Evolutionary conservation across 1,140 invertebrate genomes (phyloP), one percentile per base, ranked within the genome.

Genomic region (Pissodes strobi): DNA sequence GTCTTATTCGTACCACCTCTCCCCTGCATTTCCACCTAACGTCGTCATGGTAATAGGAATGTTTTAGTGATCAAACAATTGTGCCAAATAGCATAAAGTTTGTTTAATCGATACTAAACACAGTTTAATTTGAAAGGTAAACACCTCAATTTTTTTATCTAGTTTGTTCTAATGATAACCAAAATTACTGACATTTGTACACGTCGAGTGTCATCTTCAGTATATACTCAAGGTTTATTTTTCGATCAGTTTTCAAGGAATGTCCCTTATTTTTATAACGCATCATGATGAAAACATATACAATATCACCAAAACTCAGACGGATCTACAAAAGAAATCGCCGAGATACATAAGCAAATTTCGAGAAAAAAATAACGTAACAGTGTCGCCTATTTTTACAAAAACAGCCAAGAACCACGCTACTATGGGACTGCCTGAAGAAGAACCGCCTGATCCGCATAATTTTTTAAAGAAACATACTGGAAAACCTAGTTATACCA

Each of bases 371-470:
- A 21, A n/a, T 10, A 18, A 8, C 25, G 1, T n/a, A n/a, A n/a
- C n/a, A n/a, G n/a, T n/a, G n/a, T n/a, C n/a, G n/a, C n/a, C n/a
- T 17, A 3, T 55, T 12, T 49, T 41, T 37, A 39, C n/a, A 1
- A 67, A 56, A 59, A 68, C 5, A 39, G 38, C 66, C 27, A 10
- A 61, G 67, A 13, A 38, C 6, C 82, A 83, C 63, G 80, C 81
- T 46, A 85, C 83, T 2, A 84, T 88, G 77, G 87, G 87, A 2
- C 81, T 83, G 57, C 82, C 86, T 1, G 80, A 83, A 65, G 79
- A 82, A 8, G 81, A 82, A 5, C 53, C 83, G 0, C 80, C 81
- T 64, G 72, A 80, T 30, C 86, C 87, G 0, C 77, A 77, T 0
- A 70, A 83, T 12, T 88, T 82, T 72, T 68, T 88, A 19, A 84